These are phyloP conservation scores for Eustalomyia histrio DNA, from an alignment of 2,888 invertebrate genomes.

Conservation along the genomic window DNA sequence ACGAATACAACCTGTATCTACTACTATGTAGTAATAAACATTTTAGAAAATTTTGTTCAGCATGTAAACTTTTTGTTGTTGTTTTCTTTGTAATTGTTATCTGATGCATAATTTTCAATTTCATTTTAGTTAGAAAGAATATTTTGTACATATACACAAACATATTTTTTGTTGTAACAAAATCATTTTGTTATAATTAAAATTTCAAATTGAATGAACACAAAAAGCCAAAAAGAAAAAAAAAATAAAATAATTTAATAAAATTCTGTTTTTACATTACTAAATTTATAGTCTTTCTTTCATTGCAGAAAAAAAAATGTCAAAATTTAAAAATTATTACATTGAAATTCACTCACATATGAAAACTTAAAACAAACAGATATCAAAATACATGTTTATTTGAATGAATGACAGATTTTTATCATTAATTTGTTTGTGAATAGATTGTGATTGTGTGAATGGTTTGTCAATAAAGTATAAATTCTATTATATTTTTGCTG, in stretches of 20 bases:
- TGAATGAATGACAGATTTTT: slow-evolving; percentile 25
- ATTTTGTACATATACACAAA: not conserved
- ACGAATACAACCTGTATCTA: not conserved
- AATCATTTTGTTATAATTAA: slow-evolving; percentile 61
- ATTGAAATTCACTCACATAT: slow-evolving; percentile 1
- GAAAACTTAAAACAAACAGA: not conserved
- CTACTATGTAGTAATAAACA: not conserved
- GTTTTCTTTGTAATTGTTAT: slow-evolving; percentile 55
- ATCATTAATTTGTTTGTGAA: not conserved
- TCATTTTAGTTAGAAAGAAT: slow-evolving; percentile 40
- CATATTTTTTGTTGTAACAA: slow-evolving; percentile 25
- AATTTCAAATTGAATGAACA: slow-evolving; percentile 63
- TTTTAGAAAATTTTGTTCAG: not conserved
- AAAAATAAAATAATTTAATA: slow-evolving; percentile 3
- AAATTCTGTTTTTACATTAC: not conserved
- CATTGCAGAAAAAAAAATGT: not conserved
- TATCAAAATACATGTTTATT: not conserved
- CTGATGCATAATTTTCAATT: slow-evolving; percentile 62
- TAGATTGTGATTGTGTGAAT: too few species aligned
- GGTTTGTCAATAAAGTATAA: too few species aligned
- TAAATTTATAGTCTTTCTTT: slow-evolving; percentile 10
- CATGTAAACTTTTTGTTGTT: slow-evolving; percentile 28
- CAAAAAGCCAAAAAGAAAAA: too few species aligned
- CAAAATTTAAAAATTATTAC: not conserved
- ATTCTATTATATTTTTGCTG: too few species aligned